Conservation (phyloP, 2,113 vertebrate species). For the Seriola rivoliana region DNA sequence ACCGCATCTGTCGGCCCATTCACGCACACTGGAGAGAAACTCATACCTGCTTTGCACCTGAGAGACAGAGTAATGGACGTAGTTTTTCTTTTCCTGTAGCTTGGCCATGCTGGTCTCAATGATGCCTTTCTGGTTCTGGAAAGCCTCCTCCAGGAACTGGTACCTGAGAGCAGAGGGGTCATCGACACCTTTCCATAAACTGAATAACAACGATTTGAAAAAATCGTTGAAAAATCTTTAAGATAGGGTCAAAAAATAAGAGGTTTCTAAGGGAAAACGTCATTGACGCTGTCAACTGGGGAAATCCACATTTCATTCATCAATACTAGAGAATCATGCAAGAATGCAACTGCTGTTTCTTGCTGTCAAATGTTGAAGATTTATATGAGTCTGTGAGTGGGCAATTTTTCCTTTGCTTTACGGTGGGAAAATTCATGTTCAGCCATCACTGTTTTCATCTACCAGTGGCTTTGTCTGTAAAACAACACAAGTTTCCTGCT, state of each 20-base stretch:
- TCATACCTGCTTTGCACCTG: slow-evolving; percentile 96
- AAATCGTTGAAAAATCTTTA: neutral
- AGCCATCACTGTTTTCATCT: neutral
- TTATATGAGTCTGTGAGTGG: too few relatives aligned
- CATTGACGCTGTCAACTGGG: too few relatives aligned
- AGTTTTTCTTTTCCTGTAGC: slow-evolving; percentile 97
- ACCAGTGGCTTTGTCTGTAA: neutral
- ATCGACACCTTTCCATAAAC: neutral
- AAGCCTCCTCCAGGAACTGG: slow-evolving; percentile 98
- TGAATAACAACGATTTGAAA: neutral
- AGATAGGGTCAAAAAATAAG: neutral
- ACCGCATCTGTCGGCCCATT: neutral
- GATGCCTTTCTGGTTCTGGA: slow-evolving; percentile 96
- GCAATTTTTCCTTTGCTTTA: neutral
- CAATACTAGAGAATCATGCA: too few relatives aligned
- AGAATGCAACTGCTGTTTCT: too few relatives aligned
- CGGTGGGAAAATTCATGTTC: neutral
- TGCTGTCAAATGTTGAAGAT: too few relatives aligned
- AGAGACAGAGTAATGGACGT: slow-evolving; percentile 94
- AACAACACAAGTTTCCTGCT: neutral
- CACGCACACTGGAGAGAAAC: neutral
- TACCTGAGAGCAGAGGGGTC: slow-evolving; percentile 86
- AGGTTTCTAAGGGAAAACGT: too few relatives aligned
- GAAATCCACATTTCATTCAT: too few relatives aligned
- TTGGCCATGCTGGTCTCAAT: slow-evolving; percentile 95